Percentiles rank a stretch among this genome's conserved stretches.
phyloP scores from a whole-genome alignment of 2,797 vertebrate species.

The Bucorvus abyssinicus region DNA sequence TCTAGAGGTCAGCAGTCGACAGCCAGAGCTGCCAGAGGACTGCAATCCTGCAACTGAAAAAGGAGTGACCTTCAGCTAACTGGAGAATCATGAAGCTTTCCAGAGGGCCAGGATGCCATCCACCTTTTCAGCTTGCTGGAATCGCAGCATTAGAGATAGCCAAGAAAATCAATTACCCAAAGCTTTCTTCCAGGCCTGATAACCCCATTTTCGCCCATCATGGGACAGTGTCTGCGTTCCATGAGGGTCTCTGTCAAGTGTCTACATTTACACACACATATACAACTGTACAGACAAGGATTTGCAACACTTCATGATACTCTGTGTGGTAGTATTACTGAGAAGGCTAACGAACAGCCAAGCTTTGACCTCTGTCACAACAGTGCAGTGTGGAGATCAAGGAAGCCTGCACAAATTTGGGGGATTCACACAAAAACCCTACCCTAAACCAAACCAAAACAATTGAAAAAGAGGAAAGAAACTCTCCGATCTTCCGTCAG shows the following conservation, averaged over 20 bases:
- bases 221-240: fast-evolving
- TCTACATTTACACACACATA: neutral
- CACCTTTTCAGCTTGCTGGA: neutral
- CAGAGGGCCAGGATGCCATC: neutral
- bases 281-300: neutral
- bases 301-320: neutral
- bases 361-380: neutral
- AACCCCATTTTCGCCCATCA: neutral
- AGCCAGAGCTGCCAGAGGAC: neutral
- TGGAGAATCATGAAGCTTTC: neutral
- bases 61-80: neutral
- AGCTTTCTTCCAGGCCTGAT: neutral
- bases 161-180: neutral
- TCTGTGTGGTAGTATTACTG: neutral
- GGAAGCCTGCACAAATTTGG: neutral
- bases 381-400: neutral
- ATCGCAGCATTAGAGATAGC: neutral
- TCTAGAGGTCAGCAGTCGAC: neutral
- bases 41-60: neutral
- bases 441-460: neutral
- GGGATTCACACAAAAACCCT: neutral
- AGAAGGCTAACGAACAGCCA: neutral
- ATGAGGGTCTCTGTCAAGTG: neutral
- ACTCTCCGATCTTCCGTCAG: neutral
- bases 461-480: neutral